Percentiles rank a stretch among this genome's conserved stretches.
These are phyloP conservation scores for Argyra leucocephala DNA, from an alignment of 2,888 invertebrate species.

Conservation along the genomic window DNA sequence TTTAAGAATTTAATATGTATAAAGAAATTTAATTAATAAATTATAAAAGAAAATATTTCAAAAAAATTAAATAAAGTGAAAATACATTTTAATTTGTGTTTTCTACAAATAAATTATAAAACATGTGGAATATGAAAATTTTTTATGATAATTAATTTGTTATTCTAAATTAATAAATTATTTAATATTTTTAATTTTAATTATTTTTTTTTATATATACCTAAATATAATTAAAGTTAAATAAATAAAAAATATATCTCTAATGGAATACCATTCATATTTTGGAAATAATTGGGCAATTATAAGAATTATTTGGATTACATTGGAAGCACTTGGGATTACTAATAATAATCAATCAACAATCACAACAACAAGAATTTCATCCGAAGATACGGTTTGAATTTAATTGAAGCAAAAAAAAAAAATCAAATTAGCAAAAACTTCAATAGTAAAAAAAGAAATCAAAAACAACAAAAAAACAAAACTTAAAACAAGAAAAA, in stretches of 20 bases:
- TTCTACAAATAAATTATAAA: neutral
- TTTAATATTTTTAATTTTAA: too few relatives aligned
- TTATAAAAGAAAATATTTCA: too few relatives aligned
- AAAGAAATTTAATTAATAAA: too few relatives aligned
- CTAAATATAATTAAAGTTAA: neutral
- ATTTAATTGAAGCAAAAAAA: neutral
- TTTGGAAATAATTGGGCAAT: slow-evolving; percentile 17
- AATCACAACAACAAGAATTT: slow-evolving; percentile 13
- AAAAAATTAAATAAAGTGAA: neutral
- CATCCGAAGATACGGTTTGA: neutral
- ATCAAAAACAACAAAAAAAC: neutral
- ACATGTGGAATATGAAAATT: neutral
- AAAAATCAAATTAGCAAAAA: neutral
- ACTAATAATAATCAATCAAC: slow-evolving; percentile 18
- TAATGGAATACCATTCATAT: slow-evolving; percentile 14
- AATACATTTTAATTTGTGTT: neutral
- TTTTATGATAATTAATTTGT: too few relatives aligned
- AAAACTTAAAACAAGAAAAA: too few relatives aligned
- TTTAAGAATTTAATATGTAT: too few relatives aligned
- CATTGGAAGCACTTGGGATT: slow-evolving; percentile 20
- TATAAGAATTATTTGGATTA: slow-evolving; percentile 21
- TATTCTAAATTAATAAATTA: too few relatives aligned
- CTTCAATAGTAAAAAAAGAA: too few relatives aligned
- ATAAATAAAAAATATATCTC: neutral
- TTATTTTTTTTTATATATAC: too few relatives aligned